Percentiles rank a stretch among this genome's conserved stretches.
Conservation (phyloP, 2,888 invertebrate genomes). For the Noctua janthe region DNA sequence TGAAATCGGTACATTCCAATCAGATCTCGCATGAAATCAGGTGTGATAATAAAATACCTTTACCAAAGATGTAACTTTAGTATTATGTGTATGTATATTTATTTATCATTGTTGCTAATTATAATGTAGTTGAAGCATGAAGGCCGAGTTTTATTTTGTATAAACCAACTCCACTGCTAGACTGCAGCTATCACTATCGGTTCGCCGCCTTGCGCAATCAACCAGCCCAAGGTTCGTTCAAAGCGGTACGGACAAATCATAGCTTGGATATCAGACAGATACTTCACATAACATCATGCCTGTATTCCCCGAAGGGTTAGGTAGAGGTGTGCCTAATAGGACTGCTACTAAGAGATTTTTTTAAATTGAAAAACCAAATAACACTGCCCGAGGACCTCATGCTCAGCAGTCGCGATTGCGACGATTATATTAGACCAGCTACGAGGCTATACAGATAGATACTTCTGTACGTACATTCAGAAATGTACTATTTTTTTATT, state of each 20-base stretch:
- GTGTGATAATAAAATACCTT: slow-evolving; percentile 46
- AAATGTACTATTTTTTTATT: too few relatives aligned
- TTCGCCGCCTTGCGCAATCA: not conserved
- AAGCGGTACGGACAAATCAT: not conserved
- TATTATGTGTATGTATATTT: slow-evolving; percentile 66
- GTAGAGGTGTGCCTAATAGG: not conserved
- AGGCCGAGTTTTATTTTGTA: slow-evolving; percentile 55
- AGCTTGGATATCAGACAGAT: not conserved
- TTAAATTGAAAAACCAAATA: too few relatives aligned
- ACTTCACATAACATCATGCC: not conserved
- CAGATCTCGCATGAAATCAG: slow-evolving; percentile 54
- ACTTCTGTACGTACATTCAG: too few relatives aligned
- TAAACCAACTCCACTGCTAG: not conserved
- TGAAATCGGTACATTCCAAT: slow-evolving; percentile 69
- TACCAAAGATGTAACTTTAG: slow-evolving; percentile 66
- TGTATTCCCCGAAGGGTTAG: too few relatives aligned
- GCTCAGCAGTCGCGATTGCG: too few relatives aligned
- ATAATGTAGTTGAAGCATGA: slow-evolving; percentile 78
- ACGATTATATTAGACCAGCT: too few relatives aligned
- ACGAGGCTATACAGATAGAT: too few relatives aligned
- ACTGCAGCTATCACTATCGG: not conserved
- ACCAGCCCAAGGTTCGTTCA: not conserved
- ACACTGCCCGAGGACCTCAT: too few relatives aligned
- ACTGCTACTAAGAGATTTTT: too few relatives aligned
- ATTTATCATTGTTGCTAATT: slow-evolving; percentile 64